A percentile compares a stretch with the other conserved stretches of the same genome.
Evolutionary conservation across 2,888 invertebrate species (phyloP).

Genomic region (Machimus atricapillus): DNA sequence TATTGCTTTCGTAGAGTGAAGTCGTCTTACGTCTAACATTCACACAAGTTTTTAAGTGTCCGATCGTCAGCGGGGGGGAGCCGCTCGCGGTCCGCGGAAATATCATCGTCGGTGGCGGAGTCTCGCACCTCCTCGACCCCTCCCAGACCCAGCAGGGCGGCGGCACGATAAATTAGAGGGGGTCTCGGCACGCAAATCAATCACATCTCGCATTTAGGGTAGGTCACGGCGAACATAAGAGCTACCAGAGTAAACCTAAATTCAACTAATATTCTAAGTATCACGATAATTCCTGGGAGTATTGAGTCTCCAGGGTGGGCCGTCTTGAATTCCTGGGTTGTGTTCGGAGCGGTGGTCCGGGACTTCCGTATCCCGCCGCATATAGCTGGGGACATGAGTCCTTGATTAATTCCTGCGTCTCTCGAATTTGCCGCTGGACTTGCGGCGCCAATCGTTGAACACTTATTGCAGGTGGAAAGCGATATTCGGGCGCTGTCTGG

Average conservation of each 20-base stretch:
- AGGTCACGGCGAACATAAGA: conserved; percentile 15
- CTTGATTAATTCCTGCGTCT: conserved; percentile 64
- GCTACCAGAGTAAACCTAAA: conserved; percentile 34
- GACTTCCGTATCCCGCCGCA: conserved; percentile 62
- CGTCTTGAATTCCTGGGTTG: conserved; percentile 61
- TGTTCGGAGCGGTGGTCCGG: conserved; percentile 61
- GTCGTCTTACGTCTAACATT: neutral
- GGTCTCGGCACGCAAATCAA: conserved; percentile 8
- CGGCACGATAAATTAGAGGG: neutral
- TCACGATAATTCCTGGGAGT: conserved; percentile 64
- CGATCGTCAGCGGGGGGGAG: neutral
- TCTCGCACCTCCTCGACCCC: neutral
- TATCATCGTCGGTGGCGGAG: neutral
- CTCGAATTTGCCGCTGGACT: conserved; percentile 62
- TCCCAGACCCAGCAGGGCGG: neutral
- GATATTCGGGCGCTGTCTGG: conserved; percentile 59
- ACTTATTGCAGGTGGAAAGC: conserved; percentile 63
- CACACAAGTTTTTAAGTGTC: neutral
- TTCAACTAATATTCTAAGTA: conserved; percentile 61
- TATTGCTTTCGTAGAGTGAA: neutral
- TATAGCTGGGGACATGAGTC: conserved; percentile 63
- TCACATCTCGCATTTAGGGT: neutral
- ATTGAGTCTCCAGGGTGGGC: conserved; percentile 64
- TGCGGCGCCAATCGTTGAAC: conserved; percentile 63
- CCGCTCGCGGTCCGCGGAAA: neutral